These are phyloP conservation scores for Drosophila bocqueti DNA, from an alignment of 1,140 invertebrate species.

Conservation along the genomic window DNA sequence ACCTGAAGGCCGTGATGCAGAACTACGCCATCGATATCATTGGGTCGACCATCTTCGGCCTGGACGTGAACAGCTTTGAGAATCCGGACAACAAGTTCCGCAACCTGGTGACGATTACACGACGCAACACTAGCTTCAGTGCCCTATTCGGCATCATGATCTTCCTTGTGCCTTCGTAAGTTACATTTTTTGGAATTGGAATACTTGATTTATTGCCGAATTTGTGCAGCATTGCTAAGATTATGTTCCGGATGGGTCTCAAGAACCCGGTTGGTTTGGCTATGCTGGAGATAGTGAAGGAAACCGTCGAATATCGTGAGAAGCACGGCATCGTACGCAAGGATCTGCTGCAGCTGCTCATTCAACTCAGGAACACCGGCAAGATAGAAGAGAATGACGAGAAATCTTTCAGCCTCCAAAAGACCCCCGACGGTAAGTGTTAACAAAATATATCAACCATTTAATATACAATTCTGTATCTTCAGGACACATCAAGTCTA, in stretches of 20 bases:
- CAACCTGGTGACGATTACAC: slow-evolving; percentile 27
- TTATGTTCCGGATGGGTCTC: background rate
- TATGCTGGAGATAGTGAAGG: slow-evolving; percentile 85
- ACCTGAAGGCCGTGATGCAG: slow-evolving; percentile 60
- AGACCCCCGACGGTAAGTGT: slow-evolving; percentile 44
- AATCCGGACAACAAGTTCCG: slow-evolving; percentile 73
- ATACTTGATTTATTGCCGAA: background rate
- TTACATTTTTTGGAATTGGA: background rate
- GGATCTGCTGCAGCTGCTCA: slow-evolving; percentile 87
- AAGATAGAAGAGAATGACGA: slow-evolving; percentile 65
- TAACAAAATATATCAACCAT: too few species aligned
- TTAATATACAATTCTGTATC: background rate
- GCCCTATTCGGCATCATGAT: slow-evolving; percentile 54
- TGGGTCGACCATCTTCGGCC: slow-evolving; percentile 71
- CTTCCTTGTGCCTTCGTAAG: slow-evolving; percentile 74
- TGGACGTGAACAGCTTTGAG: slow-evolving; percentile 73
- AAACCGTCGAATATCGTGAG: slow-evolving; percentile 86
- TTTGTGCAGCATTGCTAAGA: background rate
- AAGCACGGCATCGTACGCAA: slow-evolving; percentile 85
- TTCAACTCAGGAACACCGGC: slow-evolving; percentile 86
- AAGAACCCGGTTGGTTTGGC: slow-evolving; percentile 48
- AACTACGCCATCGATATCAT: slow-evolving; percentile 78
- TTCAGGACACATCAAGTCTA: slow-evolving; percentile 54
- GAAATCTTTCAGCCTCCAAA: slow-evolving; percentile 62
- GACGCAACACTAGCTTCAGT: slow-evolving; percentile 22